Evolutionary conservation across 2,113 vertebrate species (phyloP).

Genomic region (Trogon melanurus): DNA sequence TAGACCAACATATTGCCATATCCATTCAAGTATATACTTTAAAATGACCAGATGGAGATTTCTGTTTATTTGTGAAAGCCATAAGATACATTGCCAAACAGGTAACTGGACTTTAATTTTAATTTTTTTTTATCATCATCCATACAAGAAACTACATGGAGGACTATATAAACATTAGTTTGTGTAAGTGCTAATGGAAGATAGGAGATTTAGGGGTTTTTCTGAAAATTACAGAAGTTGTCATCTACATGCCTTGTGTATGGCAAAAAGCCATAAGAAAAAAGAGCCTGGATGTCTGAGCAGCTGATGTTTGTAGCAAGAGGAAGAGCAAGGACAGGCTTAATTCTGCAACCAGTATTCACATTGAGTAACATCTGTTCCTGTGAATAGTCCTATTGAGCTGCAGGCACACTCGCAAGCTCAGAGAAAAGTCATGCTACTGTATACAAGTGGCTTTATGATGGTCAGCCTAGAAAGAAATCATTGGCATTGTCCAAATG

Average conservation of each 20-base stretch:
- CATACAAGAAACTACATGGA: background rate
- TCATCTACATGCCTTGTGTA: background rate
- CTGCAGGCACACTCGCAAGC: slow-evolving; percentile 1
- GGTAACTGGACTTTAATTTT: background rate
- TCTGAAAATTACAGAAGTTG: background rate
- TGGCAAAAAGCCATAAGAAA: slow-evolving; percentile 21
- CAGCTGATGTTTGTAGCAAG: slow-evolving; percentile 62
- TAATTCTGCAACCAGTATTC: slow-evolving; percentile 46
- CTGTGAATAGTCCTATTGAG: slow-evolving; percentile 62
- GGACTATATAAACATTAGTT: background rate
- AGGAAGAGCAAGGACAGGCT: slow-evolving; percentile 51
- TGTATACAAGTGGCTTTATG: slow-evolving; percentile 22
- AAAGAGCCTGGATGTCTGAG: slow-evolving; percentile 18
- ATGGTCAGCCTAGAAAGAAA: slow-evolving; percentile 12
- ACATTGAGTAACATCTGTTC: slow-evolving; percentile 63
- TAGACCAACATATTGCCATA: background rate
- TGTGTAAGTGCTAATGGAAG: background rate
- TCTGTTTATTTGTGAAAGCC: background rate
- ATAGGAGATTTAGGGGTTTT: background rate
- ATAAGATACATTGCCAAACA: background rate
- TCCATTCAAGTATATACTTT: background rate
- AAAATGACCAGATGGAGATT: background rate
- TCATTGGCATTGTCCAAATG: slow-evolving; percentile 13
- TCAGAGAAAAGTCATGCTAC: slow-evolving; percentile 19
- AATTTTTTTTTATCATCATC: background rate